phyloP scores from a whole-genome alignment of 1,140 invertebrate species.

The Drosophila ficusphila region DNA sequence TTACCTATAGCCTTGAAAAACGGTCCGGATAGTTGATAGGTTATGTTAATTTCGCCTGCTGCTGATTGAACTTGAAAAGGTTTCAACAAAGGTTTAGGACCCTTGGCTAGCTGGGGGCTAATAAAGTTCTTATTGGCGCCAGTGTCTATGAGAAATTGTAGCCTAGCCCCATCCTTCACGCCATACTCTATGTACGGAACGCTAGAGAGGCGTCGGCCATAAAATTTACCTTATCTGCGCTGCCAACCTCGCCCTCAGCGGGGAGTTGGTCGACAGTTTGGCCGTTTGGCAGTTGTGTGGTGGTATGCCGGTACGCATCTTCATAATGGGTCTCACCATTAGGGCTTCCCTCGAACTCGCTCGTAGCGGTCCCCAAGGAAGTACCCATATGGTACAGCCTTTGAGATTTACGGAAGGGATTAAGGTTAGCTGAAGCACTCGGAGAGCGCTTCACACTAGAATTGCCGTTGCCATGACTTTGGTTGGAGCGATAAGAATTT shows the following conservation, averaged over 20 bases:
- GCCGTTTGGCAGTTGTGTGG: too few species aligned
- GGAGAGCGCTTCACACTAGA: not conserved
- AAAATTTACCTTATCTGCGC: not conserved
- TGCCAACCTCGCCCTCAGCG: not conserved
- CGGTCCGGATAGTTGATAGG: too few species aligned
- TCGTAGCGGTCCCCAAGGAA: not conserved
- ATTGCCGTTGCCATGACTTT: not conserved
- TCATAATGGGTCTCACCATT: too few species aligned
- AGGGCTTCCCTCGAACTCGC: not conserved
- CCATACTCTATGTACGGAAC: not conserved
- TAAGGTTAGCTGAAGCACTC: not conserved
- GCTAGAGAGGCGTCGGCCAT: not conserved
- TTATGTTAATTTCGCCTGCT: too few species aligned
- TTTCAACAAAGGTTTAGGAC: not conserved
- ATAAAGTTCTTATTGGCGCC: conserved; percentile 26
- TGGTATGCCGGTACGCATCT: too few species aligned
- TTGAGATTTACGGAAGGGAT: not conserved
- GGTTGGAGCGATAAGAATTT: not conserved
- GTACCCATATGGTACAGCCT: not conserved
- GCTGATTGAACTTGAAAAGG: conserved; percentile 5
- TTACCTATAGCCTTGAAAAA: too few species aligned
- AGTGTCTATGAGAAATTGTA: not conserved
- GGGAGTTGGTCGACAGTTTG: too few species aligned
- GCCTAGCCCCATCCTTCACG: not conserved
- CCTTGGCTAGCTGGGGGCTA: conserved; percentile 1